Conservation (phyloP, 2,888 invertebrate species). For the Dryococelus australis region DNA sequence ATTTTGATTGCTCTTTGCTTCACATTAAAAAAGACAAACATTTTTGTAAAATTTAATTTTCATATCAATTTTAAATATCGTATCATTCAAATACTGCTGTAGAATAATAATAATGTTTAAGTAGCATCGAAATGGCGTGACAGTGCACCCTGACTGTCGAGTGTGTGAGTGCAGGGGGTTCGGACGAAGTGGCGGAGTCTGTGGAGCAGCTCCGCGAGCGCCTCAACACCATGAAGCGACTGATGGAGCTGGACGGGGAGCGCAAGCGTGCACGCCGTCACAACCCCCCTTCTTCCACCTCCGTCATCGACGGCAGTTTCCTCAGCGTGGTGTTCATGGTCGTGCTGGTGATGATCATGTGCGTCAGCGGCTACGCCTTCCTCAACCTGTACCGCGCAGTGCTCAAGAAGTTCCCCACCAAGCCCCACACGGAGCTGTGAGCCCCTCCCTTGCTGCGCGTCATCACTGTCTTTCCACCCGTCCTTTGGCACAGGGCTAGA, state of each 20-base stretch:
- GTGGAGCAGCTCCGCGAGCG: constrained; percentile 83
- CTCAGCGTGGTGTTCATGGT: constrained; percentile 83
- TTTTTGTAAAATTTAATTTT: too few species aligned
- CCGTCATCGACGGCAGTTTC: constrained; percentile 82
- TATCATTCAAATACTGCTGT: too few species aligned
- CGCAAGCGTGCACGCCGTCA: constrained; percentile 55
- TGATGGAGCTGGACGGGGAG: constrained; percentile 70
- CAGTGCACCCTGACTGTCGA: too few species aligned
- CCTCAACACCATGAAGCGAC: constrained; percentile 78
- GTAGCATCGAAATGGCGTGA: too few species aligned
- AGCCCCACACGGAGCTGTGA: constrained; percentile 78
- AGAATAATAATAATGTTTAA: too few species aligned
- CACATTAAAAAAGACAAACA: too few species aligned
- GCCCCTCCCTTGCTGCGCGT: background rate
- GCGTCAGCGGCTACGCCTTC: constrained; percentile 85
- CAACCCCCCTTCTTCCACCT: constrained; percentile 50
- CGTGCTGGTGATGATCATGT: constrained; percentile 77
- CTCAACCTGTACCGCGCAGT: constrained; percentile 83
- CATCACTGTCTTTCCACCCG: background rate
- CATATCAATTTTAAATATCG: too few species aligned
- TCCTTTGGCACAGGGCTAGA: background rate
- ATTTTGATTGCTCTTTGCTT: too few species aligned
- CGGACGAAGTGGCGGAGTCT: constrained; percentile 63
- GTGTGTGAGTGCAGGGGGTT: background rate
- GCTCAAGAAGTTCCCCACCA: constrained; percentile 80